Evolutionary conservation across 1,140 invertebrate genomes (phyloP).

Genomic region (Cheumatopsyche charites): DNA sequence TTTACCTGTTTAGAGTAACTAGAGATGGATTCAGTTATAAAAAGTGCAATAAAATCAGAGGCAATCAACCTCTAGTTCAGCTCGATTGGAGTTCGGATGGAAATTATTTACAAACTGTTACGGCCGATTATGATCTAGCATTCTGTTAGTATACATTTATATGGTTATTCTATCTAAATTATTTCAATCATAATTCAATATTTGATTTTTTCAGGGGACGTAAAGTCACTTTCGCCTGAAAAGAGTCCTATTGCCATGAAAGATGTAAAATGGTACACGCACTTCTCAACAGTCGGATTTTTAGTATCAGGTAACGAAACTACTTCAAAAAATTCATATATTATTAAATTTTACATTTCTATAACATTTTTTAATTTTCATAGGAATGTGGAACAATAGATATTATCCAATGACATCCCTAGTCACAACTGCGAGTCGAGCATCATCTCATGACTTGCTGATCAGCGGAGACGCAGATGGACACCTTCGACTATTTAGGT

Average conservation of each 20-base stretch:
- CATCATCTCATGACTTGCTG: constrained; percentile 80
- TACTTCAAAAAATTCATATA: constrained; percentile 19
- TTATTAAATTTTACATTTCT: too few species aligned
- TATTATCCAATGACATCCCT: constrained; percentile 81
- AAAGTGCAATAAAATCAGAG: constrained; percentile 84
- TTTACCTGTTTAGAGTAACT: constrained; percentile 83
- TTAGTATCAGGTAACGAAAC: constrained; percentile 79
- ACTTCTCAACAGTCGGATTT: constrained; percentile 83
- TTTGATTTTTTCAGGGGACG: constrained; percentile 72
- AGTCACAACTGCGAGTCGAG: constrained; percentile 80
- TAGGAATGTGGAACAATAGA: constrained; percentile 88
- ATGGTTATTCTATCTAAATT: constrained; percentile 2
- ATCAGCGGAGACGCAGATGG: constrained; percentile 91
- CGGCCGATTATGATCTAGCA: constrained; percentile 89
- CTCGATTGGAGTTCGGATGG: constrained; percentile 93
- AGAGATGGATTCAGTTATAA: constrained; percentile 87
- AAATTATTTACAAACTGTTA: constrained; percentile 85
- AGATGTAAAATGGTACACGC: constrained; percentile 87
- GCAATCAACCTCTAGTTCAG: constrained; percentile 79
- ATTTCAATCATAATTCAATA: background rate
- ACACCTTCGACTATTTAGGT: constrained; percentile 86
- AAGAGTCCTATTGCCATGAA: constrained; percentile 87
- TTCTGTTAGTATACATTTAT: constrained; percentile 73
- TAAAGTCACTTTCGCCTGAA: constrained; percentile 80
- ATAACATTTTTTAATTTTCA: constrained; percentile 36